Conservation (phyloP, 2,888 invertebrate species). For the Leptopterna dolabrata region DNA sequence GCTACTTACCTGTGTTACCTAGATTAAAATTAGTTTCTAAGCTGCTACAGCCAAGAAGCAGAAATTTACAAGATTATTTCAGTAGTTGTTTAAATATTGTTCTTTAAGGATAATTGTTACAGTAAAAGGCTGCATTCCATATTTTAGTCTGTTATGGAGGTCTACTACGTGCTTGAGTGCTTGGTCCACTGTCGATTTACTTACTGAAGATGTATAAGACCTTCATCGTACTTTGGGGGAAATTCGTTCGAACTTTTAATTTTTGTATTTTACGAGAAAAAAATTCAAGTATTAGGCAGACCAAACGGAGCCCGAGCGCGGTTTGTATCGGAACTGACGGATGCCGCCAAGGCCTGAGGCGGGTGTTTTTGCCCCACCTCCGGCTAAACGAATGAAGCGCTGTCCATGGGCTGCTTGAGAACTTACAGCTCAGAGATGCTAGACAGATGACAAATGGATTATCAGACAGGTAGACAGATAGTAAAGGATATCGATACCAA, state of each 20-base stretch:
- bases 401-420: neutral
- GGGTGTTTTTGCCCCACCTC: neutral
- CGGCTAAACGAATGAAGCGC: neutral
- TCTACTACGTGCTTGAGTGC: neutral
- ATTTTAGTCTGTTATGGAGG: neutral
- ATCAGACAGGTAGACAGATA: no score
- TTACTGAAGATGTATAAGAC: neutral
- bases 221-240: neutral
- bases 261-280: neutral
- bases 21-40: no score
- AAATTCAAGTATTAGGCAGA: neutral
- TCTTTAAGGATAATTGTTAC: no score
- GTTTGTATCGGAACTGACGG: neutral
- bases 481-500: no score
- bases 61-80: no score
- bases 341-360: neutral
- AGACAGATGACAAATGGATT: no score
- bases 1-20: no score
- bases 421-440: no score
- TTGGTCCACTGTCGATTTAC: neutral
- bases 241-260: neutral
- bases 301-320: neutral
- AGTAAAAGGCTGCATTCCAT: neutral
- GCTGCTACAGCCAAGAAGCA: no score
- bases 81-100: no score